Evolutionary conservation across 2,888 invertebrate species (phyloP).

Genomic region (Erebia aethiops): DNA sequence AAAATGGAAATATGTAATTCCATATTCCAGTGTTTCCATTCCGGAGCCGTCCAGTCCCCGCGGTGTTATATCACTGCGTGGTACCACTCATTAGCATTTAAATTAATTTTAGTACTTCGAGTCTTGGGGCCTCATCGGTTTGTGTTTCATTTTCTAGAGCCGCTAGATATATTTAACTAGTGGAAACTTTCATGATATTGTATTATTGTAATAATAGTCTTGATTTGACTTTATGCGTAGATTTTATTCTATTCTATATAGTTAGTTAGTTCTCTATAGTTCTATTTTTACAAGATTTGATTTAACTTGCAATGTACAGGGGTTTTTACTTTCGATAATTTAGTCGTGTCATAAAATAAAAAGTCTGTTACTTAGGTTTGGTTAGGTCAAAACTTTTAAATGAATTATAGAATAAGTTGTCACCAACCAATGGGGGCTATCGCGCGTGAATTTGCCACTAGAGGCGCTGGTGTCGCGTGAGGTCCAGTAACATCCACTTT

Average conservation of each 20-base stretch:
- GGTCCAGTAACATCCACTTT: no score
- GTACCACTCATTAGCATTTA: constrained; percentile 47
- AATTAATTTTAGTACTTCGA: constrained; percentile 48
- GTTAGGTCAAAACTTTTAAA: no score
- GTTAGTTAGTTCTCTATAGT: no score
- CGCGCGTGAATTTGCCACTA: no score
- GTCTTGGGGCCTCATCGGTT: constrained; percentile 31
- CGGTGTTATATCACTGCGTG: constrained; percentile 43
- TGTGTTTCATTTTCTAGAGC: constrained; percentile 15
- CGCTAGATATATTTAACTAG: neutral
- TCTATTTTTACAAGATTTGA: constrained; percentile 26
- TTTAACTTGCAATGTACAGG: no score
- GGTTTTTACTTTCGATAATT: no score
- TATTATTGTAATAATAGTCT: neutral
- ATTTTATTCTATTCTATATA: neutral
- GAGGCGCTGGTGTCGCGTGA: no score
- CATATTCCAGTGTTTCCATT: constrained; percentile 20
- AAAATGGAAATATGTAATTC: constrained; percentile 17
- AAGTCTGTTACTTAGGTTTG: no score
- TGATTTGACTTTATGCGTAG: neutral
- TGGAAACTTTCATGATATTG: neutral
- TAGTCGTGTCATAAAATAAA: no score
- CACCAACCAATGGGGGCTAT: no score
- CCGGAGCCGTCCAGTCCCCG: constrained; percentile 39
- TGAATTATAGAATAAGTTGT: no score